Percentiles rank a stretch among this genome's conserved stretches.
These are phyloP conservation scores for Isoperla grammatica DNA, from an alignment of 2,888 invertebrate species.

Conservation along the genomic window DNA sequence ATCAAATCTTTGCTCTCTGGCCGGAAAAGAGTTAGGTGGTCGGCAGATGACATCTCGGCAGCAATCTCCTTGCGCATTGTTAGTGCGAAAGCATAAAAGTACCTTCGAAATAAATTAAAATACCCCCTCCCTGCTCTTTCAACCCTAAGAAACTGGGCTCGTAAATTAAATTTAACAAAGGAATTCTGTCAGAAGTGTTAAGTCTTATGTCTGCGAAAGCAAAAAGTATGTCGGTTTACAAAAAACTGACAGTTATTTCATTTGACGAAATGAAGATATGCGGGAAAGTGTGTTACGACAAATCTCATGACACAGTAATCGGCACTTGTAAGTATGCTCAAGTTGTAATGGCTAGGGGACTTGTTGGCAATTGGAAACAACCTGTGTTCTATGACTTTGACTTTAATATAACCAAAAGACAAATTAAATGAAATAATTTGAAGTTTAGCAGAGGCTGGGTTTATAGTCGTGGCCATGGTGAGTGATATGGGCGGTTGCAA, in stretches of 20 bases:
- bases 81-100: not conserved
- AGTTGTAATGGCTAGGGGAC: too few relatives aligned
- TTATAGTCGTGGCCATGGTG: constrained; percentile 34
- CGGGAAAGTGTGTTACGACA: constrained; percentile 31
- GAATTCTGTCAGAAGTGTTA: too few relatives aligned
- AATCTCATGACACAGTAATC: constrained; percentile 30
- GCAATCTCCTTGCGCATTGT: not conserved
- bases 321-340: too few relatives aligned
- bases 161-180: constrained; percentile 30
- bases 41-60: not conserved
- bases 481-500: constrained; percentile 31
- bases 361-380: too few relatives aligned
- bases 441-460: constrained; percentile 32
- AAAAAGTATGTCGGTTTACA: too few relatives aligned
- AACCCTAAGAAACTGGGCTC: constrained; percentile 31
- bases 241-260: constrained; percentile 3
- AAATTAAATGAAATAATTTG: too few relatives aligned
- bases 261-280: constrained; percentile 35
- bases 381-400: constrained; percentile 35
- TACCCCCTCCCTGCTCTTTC: constrained; percentile 17
- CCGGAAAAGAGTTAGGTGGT: not conserved
- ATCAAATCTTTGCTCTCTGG: not conserved
- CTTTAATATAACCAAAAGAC: constrained; percentile 30
- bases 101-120: constrained; percentile 1
- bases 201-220: too few relatives aligned